Evolutionary conservation across 2,797 vertebrate genomes (phyloP).

Genomic region (Chiloscyllium punctatum): DNA sequence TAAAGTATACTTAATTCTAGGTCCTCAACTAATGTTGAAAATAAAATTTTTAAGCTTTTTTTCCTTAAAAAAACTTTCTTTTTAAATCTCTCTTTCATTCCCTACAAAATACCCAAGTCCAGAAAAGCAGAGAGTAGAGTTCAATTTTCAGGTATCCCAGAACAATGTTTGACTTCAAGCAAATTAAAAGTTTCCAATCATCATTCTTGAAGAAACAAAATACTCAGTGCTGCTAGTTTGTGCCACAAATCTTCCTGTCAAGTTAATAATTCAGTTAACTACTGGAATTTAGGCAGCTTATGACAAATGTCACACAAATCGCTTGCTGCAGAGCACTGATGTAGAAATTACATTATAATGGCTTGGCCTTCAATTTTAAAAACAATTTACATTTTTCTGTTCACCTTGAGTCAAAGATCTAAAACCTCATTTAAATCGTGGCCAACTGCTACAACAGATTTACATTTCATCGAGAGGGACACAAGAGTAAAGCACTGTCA

Average conservation of each 20-base stretch:
- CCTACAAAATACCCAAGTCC: not conserved
- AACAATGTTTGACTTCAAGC: not conserved
- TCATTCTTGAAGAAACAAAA: not conserved
- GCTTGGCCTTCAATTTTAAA: not conserved
- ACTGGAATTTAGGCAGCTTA: conserved; percentile 17
- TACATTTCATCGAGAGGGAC: not conserved
- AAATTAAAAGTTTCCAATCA: not conserved
- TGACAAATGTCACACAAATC: not conserved
- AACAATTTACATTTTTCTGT: not conserved
- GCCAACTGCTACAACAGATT: not conserved
- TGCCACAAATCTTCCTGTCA: not conserved
- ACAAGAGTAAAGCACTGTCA: not conserved
- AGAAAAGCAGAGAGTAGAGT: not conserved
- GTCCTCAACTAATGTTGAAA: not conserved
- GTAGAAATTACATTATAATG: not conserved
- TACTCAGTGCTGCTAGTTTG: not conserved
- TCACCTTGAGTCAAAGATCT: not conserved
- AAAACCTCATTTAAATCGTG: not conserved
- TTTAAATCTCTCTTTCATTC: not conserved
- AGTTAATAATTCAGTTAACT: not conserved
- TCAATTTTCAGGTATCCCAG: not conserved
- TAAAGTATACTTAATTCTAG: not conserved
- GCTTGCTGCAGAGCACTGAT: not conserved
- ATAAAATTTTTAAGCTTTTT: not conserved
- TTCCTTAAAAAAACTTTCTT: not conserved